A percentile compares a stretch with the other conserved stretches of the same genome.
phyloP scores from a whole-genome alignment of 2,113 vertebrate species.

The Dicaeum eximium region DNA sequence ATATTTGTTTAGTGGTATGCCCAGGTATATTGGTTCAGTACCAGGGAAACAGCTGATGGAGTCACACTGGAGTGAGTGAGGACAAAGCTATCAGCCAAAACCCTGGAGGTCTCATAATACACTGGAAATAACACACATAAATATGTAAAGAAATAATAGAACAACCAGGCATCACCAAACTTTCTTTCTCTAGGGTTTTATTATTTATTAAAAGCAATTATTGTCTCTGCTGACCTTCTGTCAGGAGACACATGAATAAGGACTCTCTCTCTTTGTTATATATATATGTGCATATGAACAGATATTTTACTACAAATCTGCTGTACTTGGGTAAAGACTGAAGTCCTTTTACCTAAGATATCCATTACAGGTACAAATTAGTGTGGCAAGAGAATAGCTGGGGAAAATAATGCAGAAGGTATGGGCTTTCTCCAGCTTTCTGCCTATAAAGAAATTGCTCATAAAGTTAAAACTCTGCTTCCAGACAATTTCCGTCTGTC shows the following conservation, averaged over 20 bases:
- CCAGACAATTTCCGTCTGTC: not conserved
- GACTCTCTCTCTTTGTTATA: accelerated
- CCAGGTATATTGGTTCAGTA: not conserved
- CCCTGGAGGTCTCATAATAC: not conserved
- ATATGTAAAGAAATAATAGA: not conserved
- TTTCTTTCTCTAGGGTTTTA: not conserved
- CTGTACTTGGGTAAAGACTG: not conserved
- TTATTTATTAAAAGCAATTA: not conserved
- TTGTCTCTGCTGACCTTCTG: not conserved
- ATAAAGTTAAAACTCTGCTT: not conserved
- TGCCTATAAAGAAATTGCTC: not conserved
- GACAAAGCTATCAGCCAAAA: not conserved
- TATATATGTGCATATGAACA: not conserved
- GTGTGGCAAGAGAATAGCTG: not conserved
- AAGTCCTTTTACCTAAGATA: not conserved
- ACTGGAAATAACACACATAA: not conserved
- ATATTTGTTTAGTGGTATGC: not conserved
- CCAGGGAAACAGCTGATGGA: not conserved
- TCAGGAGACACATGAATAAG: not conserved
- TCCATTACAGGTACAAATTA: not conserved
- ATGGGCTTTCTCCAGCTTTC: not conserved
- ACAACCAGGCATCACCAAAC: not conserved
- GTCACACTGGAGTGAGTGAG: not conserved
- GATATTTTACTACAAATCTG: not conserved
- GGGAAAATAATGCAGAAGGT: not conserved